Percentiles rank a stretch among this genome's conserved stretches.
Evolutionary conservation across 2,888 invertebrate genomes (phyloP).

Genomic region (Andrena minutula): DNA sequence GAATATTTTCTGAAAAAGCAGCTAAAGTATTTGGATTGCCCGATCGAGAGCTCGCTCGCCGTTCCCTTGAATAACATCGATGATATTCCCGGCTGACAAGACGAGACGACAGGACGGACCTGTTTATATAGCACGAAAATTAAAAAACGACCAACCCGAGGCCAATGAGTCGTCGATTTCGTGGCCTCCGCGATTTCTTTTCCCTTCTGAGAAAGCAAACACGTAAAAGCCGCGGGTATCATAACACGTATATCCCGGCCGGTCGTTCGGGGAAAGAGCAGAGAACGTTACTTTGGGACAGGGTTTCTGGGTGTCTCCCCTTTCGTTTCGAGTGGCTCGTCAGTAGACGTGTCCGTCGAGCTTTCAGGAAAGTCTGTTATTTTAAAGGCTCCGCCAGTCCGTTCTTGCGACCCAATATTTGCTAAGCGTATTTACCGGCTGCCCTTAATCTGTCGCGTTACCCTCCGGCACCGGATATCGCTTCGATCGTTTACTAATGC

Average conservation of each 20-base stretch:
- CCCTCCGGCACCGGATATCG: conserved; percentile 44
- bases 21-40: conserved; percentile 16
- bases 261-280: conserved; percentile 21
- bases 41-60: not conserved
- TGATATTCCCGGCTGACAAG: conserved; percentile 24
- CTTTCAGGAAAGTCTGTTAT: conserved; percentile 75
- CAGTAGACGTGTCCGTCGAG: conserved; percentile 62
- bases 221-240: conserved; percentile 64
- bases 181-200: conserved; percentile 52
- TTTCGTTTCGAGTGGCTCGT: conserved; percentile 68
- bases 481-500: conserved; percentile 44
- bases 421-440: conserved; percentile 73
- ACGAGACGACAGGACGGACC: not conserved
- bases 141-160: conserved; percentile 27
- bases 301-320: conserved; percentile 54
- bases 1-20: conserved; percentile 53
- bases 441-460: conserved; percentile 72
- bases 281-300: conserved; percentile 52
- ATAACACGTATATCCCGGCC: conserved; percentile 61
- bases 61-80: conserved; percentile 7
- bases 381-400: conserved; percentile 68
- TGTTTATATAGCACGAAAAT: conserved; percentile 45
- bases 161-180: conserved; percentile 65
- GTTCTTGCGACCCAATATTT: conserved; percentile 74
- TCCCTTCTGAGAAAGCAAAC: conserved; percentile 68